Evolutionary conservation across 2,888 invertebrate genomes (phyloP), one percentile per base, ranked within the genome.

Genomic region (Encarsia formosa): DNA sequence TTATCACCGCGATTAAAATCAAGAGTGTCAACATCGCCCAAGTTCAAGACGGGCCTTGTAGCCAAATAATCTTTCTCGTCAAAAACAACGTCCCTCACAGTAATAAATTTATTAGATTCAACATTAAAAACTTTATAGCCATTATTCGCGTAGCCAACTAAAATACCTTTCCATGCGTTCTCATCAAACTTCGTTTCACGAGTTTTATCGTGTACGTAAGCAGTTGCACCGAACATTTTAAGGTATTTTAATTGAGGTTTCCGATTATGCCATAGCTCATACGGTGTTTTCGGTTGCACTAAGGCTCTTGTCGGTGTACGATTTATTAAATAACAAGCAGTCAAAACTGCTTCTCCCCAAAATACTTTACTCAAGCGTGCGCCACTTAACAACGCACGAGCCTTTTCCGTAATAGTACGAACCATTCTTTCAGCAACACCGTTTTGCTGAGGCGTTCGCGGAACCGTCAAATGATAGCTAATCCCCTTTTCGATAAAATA

Each of bases 391-490:
- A 58, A 52, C 4, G 44, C 49, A 35, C 47, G 29, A 2, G 53
- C 39, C 11, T 49, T 50, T 34, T 55, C 58, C 0, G 47, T 34
- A 15, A 55, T 29, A 13, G 50, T 47, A 11, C 58, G 5, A 31
- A 55, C 55, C 16, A 44, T 43, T 16, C 53, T 23, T 24, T 55
- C 58, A 24, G 52, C 46, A 5, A 52, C 34, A 3, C 55, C 53
- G 23, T 52, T 58, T 24, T 55, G 58, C 22, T 50, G 24, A 1
- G 58, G 52, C 4, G 38, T 41, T 20, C 53, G 49, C 3, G 58
- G 39, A 16, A 48, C 48, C 1, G 56, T 49, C 6, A 15, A 38
- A 16, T 56, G 32, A 29, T 29, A 16, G n/a, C n/a, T n/a, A n/a
- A n/a, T n/a, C n/a, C n/a, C n/a, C n/a, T n/a, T n/a, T n/a, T n/a